These are phyloP conservation scores for Dasysyrphus tricinctus DNA, from an alignment of 2,888 invertebrate genomes.

Conservation along the genomic window DNA sequence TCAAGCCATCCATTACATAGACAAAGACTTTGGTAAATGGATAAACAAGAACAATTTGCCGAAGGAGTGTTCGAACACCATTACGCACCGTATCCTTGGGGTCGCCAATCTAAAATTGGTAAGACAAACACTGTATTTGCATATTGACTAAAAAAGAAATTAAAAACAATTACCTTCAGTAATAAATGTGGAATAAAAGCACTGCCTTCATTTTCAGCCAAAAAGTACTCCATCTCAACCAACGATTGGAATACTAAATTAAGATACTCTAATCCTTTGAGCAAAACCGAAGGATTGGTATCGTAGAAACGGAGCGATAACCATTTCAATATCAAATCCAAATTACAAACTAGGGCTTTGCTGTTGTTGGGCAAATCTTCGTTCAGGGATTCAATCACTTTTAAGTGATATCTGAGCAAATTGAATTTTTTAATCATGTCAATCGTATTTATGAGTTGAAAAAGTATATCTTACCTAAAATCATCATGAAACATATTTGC, in stretches of 20 bases:
- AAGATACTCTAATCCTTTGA: constrained; percentile 97
- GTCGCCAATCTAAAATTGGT: constrained; percentile 91
- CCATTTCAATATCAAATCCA: constrained; percentile 98
- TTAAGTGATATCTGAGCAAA: constrained; percentile 92
- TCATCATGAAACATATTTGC: constrained; percentile 97
- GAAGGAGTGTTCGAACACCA: constrained; percentile 93
- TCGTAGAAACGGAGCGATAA: constrained; percentile 98
- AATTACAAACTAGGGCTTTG: constrained; percentile 92
- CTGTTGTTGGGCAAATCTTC: constrained; percentile 92
- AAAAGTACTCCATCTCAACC: constrained; percentile 91
- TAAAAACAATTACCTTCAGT: constrained; percentile 88
- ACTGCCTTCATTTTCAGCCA: constrained; percentile 95
- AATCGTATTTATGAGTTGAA: neutral
- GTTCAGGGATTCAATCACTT: constrained; percentile 95
- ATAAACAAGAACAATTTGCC: constrained; percentile 93
- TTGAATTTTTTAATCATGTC: neutral
- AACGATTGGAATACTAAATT: constrained; percentile 92
- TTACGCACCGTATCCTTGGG: constrained; percentile 97
- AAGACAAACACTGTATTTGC: neutral
- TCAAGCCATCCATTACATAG: constrained; percentile 96
- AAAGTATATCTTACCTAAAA: constrained; percentile 86
- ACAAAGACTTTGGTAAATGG: constrained; percentile 94
- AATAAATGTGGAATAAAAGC: constrained; percentile 98
- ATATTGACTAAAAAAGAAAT: neutral
- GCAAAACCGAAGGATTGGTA: constrained; percentile 98